A percentile compares a stretch with the other conserved stretches of the same genome.
phyloP scores from a whole-genome alignment of 2,888 invertebrate species.

The Chrysolina haemoptera region DNA sequence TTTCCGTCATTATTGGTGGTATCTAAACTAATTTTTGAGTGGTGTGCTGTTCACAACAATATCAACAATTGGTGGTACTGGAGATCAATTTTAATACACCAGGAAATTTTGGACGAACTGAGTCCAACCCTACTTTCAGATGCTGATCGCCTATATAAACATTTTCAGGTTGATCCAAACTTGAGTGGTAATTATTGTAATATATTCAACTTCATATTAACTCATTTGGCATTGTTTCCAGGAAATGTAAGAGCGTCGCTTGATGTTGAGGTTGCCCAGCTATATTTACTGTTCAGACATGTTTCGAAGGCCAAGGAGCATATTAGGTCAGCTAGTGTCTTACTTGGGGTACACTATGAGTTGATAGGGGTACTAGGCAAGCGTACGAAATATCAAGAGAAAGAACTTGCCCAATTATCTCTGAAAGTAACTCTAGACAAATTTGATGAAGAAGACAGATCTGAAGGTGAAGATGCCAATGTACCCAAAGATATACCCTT shows the following conservation, averaged over 20 bases:
- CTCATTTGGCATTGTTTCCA: constrained; percentile 33
- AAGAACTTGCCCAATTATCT: constrained; percentile 86
- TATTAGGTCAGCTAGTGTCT: constrained; percentile 76
- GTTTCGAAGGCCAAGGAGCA: constrained; percentile 80
- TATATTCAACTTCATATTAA: constrained; percentile 6
- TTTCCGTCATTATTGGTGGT: constrained; percentile 71
- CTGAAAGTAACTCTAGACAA: constrained; percentile 75
- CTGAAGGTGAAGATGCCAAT: constrained; percentile 72
- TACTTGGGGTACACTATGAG: constrained; percentile 78
- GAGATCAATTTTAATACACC: constrained; percentile 82
- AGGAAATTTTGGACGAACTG: constrained; percentile 82
- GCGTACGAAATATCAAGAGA: constrained; percentile 90
- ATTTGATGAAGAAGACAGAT: constrained; percentile 68
- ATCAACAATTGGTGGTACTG: constrained; percentile 81
- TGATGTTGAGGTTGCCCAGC: constrained; percentile 75
- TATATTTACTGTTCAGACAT: constrained; percentile 83
- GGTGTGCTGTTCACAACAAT: constrained; percentile 61
- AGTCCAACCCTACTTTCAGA: constrained; percentile 78
- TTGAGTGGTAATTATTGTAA: constrained; percentile 63
- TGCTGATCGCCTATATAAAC: constrained; percentile 70
- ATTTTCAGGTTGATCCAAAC: constrained; percentile 58
- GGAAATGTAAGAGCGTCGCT: constrained; percentile 65
- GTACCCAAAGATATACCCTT: constrained; percentile 80
- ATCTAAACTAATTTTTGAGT: constrained; percentile 68
- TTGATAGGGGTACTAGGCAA: constrained; percentile 88